These are phyloP conservation scores for Entomobrya multifasciata DNA, from an alignment of 2,888 invertebrate species.

Conservation along the genomic window DNA sequence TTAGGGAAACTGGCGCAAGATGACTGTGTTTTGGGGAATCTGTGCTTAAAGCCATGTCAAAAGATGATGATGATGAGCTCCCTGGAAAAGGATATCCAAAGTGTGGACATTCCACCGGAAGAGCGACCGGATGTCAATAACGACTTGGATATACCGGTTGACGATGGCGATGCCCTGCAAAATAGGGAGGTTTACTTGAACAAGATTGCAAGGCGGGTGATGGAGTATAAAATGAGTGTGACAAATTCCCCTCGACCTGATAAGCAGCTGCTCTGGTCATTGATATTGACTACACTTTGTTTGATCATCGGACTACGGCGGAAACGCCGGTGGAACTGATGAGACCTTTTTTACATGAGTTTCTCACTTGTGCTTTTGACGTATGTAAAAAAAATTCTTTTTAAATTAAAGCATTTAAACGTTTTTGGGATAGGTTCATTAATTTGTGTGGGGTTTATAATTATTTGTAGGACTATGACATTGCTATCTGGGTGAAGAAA, in stretches of 20 bases:
- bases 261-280: constrained; percentile 94
- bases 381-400: no score
- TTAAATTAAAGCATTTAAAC: no score
- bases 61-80: constrained; percentile 99
- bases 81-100: constrained; percentile 93
- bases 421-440: no score
- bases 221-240: constrained; percentile 83
- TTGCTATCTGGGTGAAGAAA: constrained; percentile 99
- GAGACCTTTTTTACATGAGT: constrained; percentile 97
- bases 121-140: constrained; percentile 78
- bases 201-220: constrained; percentile 82
- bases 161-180: constrained; percentile 88
- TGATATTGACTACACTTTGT: constrained; percentile 97
- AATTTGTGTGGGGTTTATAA: no score
- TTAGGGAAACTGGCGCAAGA: constrained; percentile 92
- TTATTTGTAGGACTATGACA: constrained; percentile 92
- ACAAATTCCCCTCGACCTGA: constrained; percentile 91
- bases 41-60: constrained; percentile 92
- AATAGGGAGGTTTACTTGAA: constrained; percentile 84
- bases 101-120: constrained; percentile 90
- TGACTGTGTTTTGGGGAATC: constrained; percentile 87
- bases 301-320: constrained; percentile 96
- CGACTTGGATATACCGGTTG: constrained; percentile 78
- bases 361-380: constrained; percentile 91
- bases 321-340: constrained; percentile 94